These are phyloP conservation scores for Dipodomys ordii DNA, from an alignment of 2,113 vertebrate genomes.

Conservation along the genomic window DNA sequence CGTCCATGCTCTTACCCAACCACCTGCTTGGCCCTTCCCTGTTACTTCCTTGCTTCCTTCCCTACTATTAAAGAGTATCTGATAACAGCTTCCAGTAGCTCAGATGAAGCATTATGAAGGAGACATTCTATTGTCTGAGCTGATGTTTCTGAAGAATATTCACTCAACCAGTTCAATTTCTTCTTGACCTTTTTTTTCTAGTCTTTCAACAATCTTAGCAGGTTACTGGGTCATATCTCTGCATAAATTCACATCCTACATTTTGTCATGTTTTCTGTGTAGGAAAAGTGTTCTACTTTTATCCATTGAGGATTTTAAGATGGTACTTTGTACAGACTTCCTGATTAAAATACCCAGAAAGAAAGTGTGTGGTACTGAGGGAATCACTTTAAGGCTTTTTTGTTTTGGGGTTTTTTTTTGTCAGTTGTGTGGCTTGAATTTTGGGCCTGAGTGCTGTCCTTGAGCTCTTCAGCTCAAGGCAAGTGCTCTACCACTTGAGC, in stretches of 20 bases:
- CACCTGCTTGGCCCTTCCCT: background rate
- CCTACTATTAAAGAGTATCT: background rate
- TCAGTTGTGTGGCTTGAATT: too few relatives aligned
- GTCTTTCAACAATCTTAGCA: background rate
- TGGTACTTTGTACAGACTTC: background rate
- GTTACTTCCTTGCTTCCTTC: slow-evolving; percentile 12
- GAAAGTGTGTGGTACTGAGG: background rate
- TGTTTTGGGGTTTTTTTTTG: background rate
- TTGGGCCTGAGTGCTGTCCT: too few relatives aligned
- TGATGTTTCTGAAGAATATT: slow-evolving; percentile 4
- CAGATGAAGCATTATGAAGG: background rate
- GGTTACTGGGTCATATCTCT: background rate
- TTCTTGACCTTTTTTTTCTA: slow-evolving; percentile 2
- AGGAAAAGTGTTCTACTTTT: background rate
- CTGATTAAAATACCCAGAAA: slow-evolving; percentile 42
- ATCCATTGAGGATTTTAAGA: background rate
- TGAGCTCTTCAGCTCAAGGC: too few relatives aligned
- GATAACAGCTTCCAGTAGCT: background rate
- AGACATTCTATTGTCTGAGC: background rate
- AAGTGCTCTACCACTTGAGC: too few relatives aligned
- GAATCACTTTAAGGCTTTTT: background rate
- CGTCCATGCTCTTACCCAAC: background rate
- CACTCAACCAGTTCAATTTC: background rate
- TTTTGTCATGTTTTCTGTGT: background rate
- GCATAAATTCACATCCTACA: background rate